Evolutionary conservation across 92 coral and sea anemone species (phyloP).

Genomic region (Palythoa caribaeorum): DNA sequence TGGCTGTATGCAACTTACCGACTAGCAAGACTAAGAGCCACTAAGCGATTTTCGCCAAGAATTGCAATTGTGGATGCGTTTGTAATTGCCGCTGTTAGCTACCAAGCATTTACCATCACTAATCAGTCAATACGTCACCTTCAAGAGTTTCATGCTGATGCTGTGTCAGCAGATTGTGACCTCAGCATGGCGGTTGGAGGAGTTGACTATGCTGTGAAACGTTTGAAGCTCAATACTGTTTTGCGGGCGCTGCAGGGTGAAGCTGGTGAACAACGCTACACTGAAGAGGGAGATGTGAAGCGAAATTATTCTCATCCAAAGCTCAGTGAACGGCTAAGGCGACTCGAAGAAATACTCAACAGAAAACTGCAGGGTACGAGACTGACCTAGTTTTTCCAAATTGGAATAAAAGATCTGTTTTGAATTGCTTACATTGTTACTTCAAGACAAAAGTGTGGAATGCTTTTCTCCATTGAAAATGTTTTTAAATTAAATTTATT

Average conservation of each 20-base stretch:
- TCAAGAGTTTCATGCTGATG: slow-evolving; percentile 90
- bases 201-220: slow-evolving; percentile 77
- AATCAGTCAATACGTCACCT: slow-evolving; percentile 66
- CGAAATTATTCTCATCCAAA: slow-evolving; percentile 88
- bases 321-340: slow-evolving; percentile 83
- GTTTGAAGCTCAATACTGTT: slow-evolving; percentile 69
- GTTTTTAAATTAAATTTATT: too few relatives aligned
- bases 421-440: too few relatives aligned
- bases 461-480: too few relatives aligned
- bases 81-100: slow-evolving; percentile 73
- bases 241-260: slow-evolving; percentile 72
- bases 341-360: slow-evolving; percentile 74
- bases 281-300: slow-evolving; percentile 73
- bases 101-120: slow-evolving; percentile 58
- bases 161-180: slow-evolving; percentile 77
- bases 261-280: slow-evolving; percentile 67
- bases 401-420: background rate
- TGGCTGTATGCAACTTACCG: slow-evolving; percentile 89
- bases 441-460: too few relatives aligned
- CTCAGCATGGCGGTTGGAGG: slow-evolving; percentile 80
- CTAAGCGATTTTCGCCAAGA: slow-evolving; percentile 63
- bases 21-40: slow-evolving; percentile 69
- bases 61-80: slow-evolving; percentile 60
- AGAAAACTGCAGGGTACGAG: slow-evolving; percentile 57
- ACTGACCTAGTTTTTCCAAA: background rate